Percentiles rank a stretch among this genome's conserved stretches.
These are phyloP conservation scores for Phrixothrix hirtus DNA, from an alignment of 2,888 invertebrate species.

Conservation along the genomic window DNA sequence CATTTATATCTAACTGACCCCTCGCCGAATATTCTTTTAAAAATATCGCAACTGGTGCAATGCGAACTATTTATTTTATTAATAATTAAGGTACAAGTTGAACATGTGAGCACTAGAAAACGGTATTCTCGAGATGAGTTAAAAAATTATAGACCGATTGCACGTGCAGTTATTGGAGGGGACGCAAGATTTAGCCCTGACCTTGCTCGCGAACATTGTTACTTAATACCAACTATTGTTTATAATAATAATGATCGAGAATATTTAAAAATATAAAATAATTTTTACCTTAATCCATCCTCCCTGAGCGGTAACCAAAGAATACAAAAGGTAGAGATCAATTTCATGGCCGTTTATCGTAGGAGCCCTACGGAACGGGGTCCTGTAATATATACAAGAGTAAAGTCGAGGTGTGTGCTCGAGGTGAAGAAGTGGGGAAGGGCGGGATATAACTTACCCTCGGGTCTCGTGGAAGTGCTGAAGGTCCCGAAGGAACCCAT, in stretches of 20 bases:
- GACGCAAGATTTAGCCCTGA: constrained; percentile 50
- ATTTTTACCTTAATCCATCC: constrained; percentile 89
- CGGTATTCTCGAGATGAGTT: not conserved
- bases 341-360: constrained; percentile 87
- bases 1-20: too few relatives aligned
- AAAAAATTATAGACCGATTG: not conserved
- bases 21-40: too few relatives aligned
- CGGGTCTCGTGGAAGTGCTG: constrained; percentile 89
- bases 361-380: constrained; percentile 68
- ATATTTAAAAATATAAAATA: constrained; percentile 22
- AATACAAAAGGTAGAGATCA: constrained; percentile 90
- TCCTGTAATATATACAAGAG: constrained; percentile 52
- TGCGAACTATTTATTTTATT: too few relatives aligned
- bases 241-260: too few relatives aligned
- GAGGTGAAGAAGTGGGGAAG: constrained; percentile 24
- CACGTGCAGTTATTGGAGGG: constrained; percentile 13
- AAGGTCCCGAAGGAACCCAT: constrained; percentile 81
- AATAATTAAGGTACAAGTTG: too few relatives aligned
- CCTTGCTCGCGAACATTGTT: too few relatives aligned
- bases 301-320: constrained; percentile 87
- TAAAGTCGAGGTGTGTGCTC: constrained; percentile 20
- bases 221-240: too few relatives aligned
- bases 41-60: too few relatives aligned
- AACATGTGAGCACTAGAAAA: too few relatives aligned
- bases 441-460: constrained; percentile 70